Conservation (phyloP, 2,113 vertebrate species). For the Thymallus thymallus region DNA sequence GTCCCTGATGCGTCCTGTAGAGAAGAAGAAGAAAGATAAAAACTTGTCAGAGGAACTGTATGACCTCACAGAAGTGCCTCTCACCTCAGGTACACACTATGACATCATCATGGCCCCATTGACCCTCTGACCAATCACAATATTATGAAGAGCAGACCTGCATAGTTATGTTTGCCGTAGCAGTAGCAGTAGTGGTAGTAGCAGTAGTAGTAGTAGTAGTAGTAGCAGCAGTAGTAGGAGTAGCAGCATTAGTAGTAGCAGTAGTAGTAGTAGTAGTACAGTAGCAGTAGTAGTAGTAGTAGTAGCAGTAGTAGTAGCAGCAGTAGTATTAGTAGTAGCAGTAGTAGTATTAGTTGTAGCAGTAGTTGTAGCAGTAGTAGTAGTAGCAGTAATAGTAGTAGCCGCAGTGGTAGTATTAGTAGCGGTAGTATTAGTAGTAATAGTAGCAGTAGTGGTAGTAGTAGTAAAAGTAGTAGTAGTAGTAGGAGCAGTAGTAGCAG, state of each 20-base stretch:
- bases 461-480: neutral
- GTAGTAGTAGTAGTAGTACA: neutral
- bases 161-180: neutral
- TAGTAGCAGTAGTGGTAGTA: neutral
- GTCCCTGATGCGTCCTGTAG: constrained; percentile 79
- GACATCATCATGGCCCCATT: neutral
- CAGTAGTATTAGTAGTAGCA: neutral
- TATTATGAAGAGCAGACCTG: neutral
- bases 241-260: neutral
- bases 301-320: neutral
- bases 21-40: constrained; percentile 86
- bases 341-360: neutral
- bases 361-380: neutral
- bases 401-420: neutral
- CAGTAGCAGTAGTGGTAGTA: neutral
- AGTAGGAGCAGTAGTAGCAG: neutral
- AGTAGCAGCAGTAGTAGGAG: neutral
- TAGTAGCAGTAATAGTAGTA: neutral
- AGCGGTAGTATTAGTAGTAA: neutral
- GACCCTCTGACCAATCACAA: neutral
- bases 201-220: neutral
- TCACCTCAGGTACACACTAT: constrained; percentile 67
- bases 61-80: constrained; percentile 79
- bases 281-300: neutral
- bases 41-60: constrained; percentile 69